Evolutionary conservation across 2,888 invertebrate genomes (phyloP).

Genomic region (Drosophila infuscata): DNA sequence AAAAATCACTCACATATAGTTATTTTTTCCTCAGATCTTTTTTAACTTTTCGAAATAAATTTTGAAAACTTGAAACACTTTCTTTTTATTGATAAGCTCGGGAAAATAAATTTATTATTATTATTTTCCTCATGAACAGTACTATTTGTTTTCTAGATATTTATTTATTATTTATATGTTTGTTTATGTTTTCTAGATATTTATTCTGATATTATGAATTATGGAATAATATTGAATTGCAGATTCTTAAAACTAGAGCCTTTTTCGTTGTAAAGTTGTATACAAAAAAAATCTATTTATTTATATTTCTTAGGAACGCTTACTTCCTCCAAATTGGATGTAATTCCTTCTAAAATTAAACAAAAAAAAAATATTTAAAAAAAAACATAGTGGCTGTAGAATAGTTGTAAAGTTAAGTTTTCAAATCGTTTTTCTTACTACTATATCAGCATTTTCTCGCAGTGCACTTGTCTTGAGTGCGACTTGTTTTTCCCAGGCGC

Average conservation of each 20-base stretch:
- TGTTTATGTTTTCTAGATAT: too few species aligned
- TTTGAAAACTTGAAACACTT: background rate
- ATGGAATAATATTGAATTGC: background rate
- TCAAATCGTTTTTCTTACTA: background rate
- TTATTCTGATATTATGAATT: background rate
- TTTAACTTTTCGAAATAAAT: background rate
- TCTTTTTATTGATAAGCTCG: background rate
- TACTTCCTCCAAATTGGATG: too few species aligned
- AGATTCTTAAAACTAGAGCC: background rate
- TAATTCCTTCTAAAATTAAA: background rate
- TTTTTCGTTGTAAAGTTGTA: too few species aligned
- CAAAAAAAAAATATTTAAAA: too few species aligned
- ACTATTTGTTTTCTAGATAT: too few species aligned
- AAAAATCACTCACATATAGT: too few species aligned
- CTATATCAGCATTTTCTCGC: background rate
- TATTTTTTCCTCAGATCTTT: rapidly evolving
- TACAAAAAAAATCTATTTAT: background rate
- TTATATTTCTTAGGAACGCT: background rate
- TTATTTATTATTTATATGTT: too few species aligned
- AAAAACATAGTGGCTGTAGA: too few species aligned
- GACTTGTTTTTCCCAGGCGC: slow-evolving; percentile 56
- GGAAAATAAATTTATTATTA: background rate
- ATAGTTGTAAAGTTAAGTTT: too few species aligned
- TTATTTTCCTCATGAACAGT: background rate
- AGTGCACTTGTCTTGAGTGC: slow-evolving; percentile 22